A percentile compares a stretch with the other conserved stretches of the same genome.
phyloP scores from a whole-genome alignment of 2,888 invertebrate genomes.

The Lathronympha strigana region DNA sequence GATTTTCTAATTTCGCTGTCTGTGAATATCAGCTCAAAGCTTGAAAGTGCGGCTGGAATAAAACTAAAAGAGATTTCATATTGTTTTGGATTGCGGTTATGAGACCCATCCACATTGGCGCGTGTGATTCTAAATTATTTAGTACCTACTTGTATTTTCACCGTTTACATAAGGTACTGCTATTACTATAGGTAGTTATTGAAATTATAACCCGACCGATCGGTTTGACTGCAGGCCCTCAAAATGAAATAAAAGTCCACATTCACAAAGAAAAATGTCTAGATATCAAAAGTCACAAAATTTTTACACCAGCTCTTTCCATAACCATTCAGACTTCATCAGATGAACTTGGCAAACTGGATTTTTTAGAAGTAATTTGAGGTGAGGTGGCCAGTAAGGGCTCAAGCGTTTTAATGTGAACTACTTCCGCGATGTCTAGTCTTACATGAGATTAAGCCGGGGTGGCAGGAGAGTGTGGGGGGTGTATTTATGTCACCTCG shows the following conservation, averaged over 20 bases:
- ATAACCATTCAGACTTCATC: too few species aligned
- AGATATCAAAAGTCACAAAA: too few species aligned
- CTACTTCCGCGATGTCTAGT: slow-evolving; percentile 71
- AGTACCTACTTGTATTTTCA: too few species aligned
- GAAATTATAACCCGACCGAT: too few species aligned
- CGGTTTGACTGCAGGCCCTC: too few species aligned
- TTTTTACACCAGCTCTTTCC: too few species aligned
- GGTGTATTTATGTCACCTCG: slow-evolving; percentile 83
- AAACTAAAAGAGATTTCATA: slow-evolving; percentile 1
- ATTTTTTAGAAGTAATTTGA: slow-evolving; percentile 56
- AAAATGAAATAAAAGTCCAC: too few species aligned
- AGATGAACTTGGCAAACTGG: background rate
- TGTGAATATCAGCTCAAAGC: slow-evolving; percentile 7
- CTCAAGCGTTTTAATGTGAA: slow-evolving; percentile 67
- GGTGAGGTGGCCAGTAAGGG: slow-evolving; percentile 50
- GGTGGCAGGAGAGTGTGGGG: slow-evolving; percentile 72
- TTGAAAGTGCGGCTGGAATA: background rate
- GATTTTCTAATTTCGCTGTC: slow-evolving; percentile 28
- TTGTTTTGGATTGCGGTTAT: background rate
- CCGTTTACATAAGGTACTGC: too few species aligned
- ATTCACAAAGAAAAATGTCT: too few species aligned
- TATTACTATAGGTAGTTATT: too few species aligned
- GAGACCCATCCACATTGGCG: background rate
- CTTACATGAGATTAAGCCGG: slow-evolving; percentile 81
- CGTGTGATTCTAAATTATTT: background rate